Percentiles rank a stretch among this genome's conserved stretches.
phyloP scores from a whole-genome alignment of 2,113 vertebrate genomes.

The Pangasianodon hypophthalmus region DNA sequence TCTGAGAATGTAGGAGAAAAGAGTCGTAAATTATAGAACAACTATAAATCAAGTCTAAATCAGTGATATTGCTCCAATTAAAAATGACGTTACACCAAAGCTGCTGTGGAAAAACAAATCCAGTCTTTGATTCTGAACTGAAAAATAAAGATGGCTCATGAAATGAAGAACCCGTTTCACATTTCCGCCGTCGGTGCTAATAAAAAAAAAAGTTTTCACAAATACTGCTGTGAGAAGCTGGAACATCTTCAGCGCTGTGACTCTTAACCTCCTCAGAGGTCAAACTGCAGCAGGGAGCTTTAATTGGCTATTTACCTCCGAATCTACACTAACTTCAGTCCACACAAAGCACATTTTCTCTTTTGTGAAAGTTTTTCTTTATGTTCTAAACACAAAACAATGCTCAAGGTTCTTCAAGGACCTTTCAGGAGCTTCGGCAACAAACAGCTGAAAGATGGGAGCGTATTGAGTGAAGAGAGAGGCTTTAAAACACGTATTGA shows the following conservation, averaged over 20 bases:
- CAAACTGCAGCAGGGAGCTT: background rate
- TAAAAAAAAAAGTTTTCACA: background rate
- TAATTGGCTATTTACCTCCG: background rate
- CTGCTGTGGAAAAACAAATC: background rate
- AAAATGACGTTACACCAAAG: background rate
- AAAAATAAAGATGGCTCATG: background rate
- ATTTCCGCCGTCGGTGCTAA: background rate
- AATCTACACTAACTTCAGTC: background rate
- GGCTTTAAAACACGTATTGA: conserved; percentile 31
- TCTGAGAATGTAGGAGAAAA: background rate
- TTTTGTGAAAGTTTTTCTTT: background rate
- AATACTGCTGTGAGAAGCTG: background rate
- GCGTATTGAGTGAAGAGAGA: background rate
- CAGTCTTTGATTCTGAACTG: too few relatives aligned
- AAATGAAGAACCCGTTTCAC: background rate
- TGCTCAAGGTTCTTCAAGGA: background rate
- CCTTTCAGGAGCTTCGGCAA: background rate
- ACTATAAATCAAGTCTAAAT: background rate
- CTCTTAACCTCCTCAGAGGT: background rate
- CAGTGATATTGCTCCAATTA: background rate
- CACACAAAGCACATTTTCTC: background rate
- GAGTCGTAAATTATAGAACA: background rate
- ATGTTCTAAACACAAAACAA: background rate
- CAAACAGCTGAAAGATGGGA: background rate
- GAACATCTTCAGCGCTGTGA: background rate